phyloP scores from a whole-genome alignment of 1,140 invertebrate species.

The Eriocheir sinensis region DNA sequence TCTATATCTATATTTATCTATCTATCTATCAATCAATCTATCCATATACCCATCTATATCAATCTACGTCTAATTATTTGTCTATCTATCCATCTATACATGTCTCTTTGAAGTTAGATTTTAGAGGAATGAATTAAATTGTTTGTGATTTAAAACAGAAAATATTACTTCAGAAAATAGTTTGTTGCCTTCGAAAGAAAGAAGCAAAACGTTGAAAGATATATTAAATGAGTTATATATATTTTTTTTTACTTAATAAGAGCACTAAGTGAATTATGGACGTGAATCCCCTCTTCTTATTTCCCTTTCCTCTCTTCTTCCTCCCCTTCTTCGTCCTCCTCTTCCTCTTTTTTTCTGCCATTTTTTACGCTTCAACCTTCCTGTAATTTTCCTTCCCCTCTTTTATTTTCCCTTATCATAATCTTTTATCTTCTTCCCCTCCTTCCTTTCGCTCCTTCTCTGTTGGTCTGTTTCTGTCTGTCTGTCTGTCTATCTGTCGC shows the following conservation, averaged over 20 bases:
- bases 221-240: background rate
- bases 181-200: background rate
- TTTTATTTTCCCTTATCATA: slow-evolving; percentile 3
- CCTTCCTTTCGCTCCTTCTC: background rate
- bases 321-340: background rate
- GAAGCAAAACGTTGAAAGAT: background rate
- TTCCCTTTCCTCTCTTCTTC: background rate
- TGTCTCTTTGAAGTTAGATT: no score
- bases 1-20: no score
- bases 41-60: no score
- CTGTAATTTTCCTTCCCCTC: background rate
- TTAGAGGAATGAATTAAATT: no score
- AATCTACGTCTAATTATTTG: no score
- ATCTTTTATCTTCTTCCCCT: background rate
- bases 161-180: no score
- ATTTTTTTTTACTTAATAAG: background rate
- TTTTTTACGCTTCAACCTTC: background rate
- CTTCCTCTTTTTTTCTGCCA: background rate
- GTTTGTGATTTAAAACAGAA: no score
- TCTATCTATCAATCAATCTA: no score
- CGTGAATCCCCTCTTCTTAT: background rate
- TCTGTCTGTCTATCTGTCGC: slow-evolving; percentile 1
- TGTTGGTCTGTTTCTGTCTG: slow-evolving; percentile 20
- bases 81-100: no score
- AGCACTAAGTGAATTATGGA: background rate